Percentiles rank a stretch among this genome's conserved stretches.
phyloP scores from a whole-genome alignment of 2,113 vertebrate species.

The Potamarius usumacintae region DNA sequence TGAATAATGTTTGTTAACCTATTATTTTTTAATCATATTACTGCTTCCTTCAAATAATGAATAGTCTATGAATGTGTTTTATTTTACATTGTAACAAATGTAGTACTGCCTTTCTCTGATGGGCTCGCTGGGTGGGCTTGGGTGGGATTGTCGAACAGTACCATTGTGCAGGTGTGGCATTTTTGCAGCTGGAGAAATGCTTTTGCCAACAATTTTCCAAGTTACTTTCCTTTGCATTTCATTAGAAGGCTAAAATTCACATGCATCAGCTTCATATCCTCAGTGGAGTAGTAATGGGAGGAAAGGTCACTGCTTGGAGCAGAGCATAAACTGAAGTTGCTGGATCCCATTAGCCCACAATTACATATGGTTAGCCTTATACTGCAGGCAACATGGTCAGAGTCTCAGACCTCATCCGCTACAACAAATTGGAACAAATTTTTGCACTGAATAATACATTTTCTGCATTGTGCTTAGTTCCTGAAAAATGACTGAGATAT shows the following conservation, averaged over 20 bases:
- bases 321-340: background rate
- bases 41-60: background rate
- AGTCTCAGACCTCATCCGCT: background rate
- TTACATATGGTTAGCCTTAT: conserved; percentile 1
- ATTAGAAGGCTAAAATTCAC: conserved; percentile 38
- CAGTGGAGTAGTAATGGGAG: background rate
- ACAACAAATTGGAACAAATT: background rate
- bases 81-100: too few relatives aligned
- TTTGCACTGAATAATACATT: background rate
- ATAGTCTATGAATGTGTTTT: background rate
- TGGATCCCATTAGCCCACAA: background rate
- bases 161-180: conserved; percentile 45
- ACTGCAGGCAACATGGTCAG: background rate
- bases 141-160: conserved; percentile 34
- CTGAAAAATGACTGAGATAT: background rate
- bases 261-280: conserved; percentile 49
- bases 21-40: background rate
- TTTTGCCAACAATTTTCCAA: conserved; percentile 43
- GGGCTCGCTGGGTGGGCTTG: conserved; percentile 19
- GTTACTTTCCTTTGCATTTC: conserved; percentile 36
- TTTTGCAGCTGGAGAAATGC: conserved; percentile 45
- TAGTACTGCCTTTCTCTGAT: background rate
- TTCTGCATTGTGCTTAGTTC: background rate
- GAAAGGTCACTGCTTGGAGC: background rate
- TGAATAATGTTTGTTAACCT: background rate